Percentiles rank a stretch among this genome's conserved stretches.
Evolutionary conservation across 2,113 vertebrate genomes (phyloP).

Genomic region (Vulpes vulpes): DNA sequence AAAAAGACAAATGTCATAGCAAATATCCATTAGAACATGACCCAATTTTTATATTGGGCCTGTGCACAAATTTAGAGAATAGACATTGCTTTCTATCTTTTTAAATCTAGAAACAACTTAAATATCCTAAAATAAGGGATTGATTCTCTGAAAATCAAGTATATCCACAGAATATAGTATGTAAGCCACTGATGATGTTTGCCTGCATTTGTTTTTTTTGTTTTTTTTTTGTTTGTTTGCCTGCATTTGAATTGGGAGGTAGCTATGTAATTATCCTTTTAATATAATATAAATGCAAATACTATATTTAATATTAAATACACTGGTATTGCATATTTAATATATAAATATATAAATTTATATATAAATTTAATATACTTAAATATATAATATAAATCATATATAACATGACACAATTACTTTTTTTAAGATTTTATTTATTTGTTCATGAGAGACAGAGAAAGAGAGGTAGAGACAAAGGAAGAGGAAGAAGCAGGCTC

Average conservation of each 20-base stretch:
- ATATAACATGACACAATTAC: too few relatives aligned
- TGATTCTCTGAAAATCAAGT: constrained; percentile 11
- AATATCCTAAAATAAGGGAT: background rate
- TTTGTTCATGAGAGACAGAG: too few relatives aligned
- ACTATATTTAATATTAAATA: too few relatives aligned
- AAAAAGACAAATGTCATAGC: background rate
- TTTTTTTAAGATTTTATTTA: too few relatives aligned
- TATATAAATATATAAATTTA: too few relatives aligned
- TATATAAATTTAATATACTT: too few relatives aligned
- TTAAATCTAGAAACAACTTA: background rate
- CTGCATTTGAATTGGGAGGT: background rate
- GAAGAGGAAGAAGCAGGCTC: too few relatives aligned
- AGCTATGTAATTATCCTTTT: background rate
- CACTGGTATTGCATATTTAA: too few relatives aligned
- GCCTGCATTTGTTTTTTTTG: background rate
- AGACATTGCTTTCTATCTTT: background rate
- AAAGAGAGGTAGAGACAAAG: too few relatives aligned
- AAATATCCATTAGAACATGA: background rate
- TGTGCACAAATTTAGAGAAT: background rate
- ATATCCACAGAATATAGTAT: background rate
- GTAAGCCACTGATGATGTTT: background rate
- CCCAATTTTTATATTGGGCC: background rate
- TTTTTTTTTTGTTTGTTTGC: too few relatives aligned
- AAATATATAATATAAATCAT: too few relatives aligned
- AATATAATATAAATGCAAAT: background rate